These are phyloP conservation scores for Salarias fasciatus DNA, from an alignment of 2,797 vertebrate species.

Conservation along the genomic window DNA sequence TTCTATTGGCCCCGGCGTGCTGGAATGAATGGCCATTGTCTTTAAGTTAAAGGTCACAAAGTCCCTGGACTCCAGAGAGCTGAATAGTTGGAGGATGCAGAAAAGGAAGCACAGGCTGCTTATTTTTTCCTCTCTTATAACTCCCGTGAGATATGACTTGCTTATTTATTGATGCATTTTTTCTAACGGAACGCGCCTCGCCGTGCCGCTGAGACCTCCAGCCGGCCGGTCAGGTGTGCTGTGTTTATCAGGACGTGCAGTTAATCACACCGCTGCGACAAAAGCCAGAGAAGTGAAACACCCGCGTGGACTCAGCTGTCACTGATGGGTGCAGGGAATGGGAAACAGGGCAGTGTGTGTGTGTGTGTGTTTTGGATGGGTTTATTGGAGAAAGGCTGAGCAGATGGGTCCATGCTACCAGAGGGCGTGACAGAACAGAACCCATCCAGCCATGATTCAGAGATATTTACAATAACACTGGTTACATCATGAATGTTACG, in stretches of 20 bases:
- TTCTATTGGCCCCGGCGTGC: conserved; percentile 12
- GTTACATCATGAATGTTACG: conserved; percentile 42
- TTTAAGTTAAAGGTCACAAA: conserved; percentile 53
- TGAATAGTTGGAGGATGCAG: conserved; percentile 57
- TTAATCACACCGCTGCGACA: conserved; percentile 46
- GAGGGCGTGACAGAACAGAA: conserved; percentile 47
- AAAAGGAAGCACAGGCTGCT: conserved; percentile 53
- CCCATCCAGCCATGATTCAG: conserved; percentile 29
- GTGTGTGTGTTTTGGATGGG: conserved; percentile 18
- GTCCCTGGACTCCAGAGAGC: conserved; percentile 42
- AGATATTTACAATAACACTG: conserved; percentile 42
- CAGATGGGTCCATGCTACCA: conserved; percentile 75
- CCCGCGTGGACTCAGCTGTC: conserved; percentile 67
- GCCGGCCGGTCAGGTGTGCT: conserved; percentile 43
- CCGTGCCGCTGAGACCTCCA: conserved; percentile 10
- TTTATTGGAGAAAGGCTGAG: conserved; percentile 43
- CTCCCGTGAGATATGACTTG: conserved; percentile 7
- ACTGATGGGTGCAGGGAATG: conserved; percentile 14
- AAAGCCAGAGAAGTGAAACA: conserved; percentile 31
- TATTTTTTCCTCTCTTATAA: conserved; percentile 55
- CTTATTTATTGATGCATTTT: not conserved
- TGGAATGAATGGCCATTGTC: conserved; percentile 66
- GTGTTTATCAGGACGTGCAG: conserved; percentile 47
- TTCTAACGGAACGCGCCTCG: not conserved
- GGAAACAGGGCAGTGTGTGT: conserved; percentile 10